phyloP scores from a whole-genome alignment of 2,797 vertebrate genomes.

The Paramormyrops hopkinsi region DNA sequence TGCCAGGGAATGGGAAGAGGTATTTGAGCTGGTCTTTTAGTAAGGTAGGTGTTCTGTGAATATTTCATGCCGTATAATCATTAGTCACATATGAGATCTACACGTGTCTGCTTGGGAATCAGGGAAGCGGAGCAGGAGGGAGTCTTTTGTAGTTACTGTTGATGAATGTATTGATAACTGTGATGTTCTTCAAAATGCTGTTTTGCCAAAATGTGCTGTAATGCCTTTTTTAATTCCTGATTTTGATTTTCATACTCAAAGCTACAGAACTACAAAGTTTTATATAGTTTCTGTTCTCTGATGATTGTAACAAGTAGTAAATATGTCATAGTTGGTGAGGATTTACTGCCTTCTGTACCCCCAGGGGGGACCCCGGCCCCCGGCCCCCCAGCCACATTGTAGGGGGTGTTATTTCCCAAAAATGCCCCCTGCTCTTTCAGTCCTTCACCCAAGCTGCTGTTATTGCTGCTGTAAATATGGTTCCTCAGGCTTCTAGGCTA shows the following conservation, averaged over 20 bases:
- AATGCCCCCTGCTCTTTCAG: neutral
- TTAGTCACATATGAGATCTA: slow-evolving; percentile 2
- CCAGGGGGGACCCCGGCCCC: neutral
- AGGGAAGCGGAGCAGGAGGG: neutral
- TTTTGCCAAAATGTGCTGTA: neutral
- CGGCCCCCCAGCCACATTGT: neutral
- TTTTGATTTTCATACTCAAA: neutral
- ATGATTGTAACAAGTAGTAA: neutral
- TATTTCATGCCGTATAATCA: slow-evolving; percentile 25
- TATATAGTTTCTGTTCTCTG: neutral
- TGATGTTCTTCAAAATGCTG: neutral
- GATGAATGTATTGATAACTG: neutral
- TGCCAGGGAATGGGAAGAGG: slow-evolving; percentile 20
- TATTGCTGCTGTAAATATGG: slow-evolving; percentile 12
- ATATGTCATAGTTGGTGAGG: neutral
- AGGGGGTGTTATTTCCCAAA: neutral
- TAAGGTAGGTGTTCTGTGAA: slow-evolving; percentile 29
- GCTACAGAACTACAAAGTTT: neutral
- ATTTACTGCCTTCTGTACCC: neutral
- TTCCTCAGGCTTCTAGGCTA: slow-evolving; percentile 23
- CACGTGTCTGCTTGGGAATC: neutral
- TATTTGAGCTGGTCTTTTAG: slow-evolving; percentile 20
- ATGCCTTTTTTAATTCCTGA: neutral
- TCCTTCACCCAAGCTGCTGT: neutral
- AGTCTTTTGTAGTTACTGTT: neutral